Evolutionary conservation across 2,888 invertebrate species (phyloP).

Genomic region (Rotaria sp.): DNA sequence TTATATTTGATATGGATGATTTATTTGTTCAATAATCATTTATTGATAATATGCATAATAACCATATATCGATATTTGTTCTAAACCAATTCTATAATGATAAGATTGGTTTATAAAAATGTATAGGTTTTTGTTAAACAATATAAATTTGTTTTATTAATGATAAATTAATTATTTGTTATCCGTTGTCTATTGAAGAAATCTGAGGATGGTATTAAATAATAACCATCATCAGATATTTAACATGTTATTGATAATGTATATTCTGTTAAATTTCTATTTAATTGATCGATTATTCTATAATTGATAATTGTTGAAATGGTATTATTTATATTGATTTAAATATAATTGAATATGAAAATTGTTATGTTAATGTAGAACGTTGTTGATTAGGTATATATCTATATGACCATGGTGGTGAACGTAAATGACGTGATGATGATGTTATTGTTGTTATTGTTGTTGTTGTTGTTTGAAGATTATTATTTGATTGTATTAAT

Average conservation of each 20-base stretch:
- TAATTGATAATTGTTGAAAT: slow-evolving; percentile 59
- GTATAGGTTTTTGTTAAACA: background rate
- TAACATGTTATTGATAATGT: slow-evolving; percentile 8
- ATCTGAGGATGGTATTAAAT: background rate
- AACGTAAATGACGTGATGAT: slow-evolving; percentile 73
- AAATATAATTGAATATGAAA: slow-evolving; percentile 79
- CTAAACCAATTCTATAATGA: slow-evolving; percentile 24
- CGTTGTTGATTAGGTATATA: slow-evolving; percentile 79
- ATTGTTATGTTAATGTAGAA: slow-evolving; percentile 74
- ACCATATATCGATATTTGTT: slow-evolving; percentile 4
- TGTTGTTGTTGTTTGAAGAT: background rate
- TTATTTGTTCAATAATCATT: background rate
- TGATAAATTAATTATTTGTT: background rate
- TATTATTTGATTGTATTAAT: background rate
- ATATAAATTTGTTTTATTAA: slow-evolving; percentile 13
- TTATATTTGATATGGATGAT: background rate
- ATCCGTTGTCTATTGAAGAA: background rate
- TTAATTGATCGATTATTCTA: background rate
- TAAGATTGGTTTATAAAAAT: background rate
- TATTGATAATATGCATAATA: slow-evolving; percentile 18
- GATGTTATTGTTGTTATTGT: slow-evolving; percentile 62
- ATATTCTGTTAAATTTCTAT: slow-evolving; percentile 8
- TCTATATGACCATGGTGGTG: slow-evolving; percentile 90
- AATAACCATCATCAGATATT: background rate
- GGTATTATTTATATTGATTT: slow-evolving; percentile 80